These are phyloP conservation scores for Eulithis prunata DNA, from an alignment of 2,888 invertebrate genomes.

Conservation along the genomic window DNA sequence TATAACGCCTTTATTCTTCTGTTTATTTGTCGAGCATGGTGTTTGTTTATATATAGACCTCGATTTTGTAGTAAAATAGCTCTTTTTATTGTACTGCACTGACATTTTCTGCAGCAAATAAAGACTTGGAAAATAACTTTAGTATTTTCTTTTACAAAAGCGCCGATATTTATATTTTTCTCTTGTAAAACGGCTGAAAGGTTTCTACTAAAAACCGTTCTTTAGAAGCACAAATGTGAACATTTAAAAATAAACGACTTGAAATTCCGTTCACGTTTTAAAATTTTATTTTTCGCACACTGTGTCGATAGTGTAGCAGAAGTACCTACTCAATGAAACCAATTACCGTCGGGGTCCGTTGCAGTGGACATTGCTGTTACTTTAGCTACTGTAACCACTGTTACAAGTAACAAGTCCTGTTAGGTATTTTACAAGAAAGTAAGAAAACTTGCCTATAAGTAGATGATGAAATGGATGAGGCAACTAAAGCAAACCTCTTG, in stretches of 20 bases:
- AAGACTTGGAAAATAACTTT: not conserved
- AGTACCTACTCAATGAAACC: not conserved
- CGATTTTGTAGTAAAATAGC: not conserved
- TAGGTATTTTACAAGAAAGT: too few relatives aligned
- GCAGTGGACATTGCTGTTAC: too few relatives aligned
- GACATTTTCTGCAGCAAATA: not conserved
- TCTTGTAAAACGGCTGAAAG: not conserved
- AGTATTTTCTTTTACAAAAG: slow-evolving; percentile 1
- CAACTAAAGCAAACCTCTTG: too few relatives aligned
- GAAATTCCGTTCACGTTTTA: slow-evolving; percentile 7
- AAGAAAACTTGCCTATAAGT: too few relatives aligned
- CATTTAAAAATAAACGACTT: slow-evolving; percentile 13
- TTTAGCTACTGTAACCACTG: not conserved
- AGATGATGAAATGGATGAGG: too few relatives aligned
- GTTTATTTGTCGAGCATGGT: too few relatives aligned
- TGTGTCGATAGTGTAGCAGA: slow-evolving; percentile 5
- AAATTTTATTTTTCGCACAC: slow-evolving; percentile 15
- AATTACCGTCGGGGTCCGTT: not conserved
- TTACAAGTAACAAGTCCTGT: not conserved
- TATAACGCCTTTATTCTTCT: too few relatives aligned
- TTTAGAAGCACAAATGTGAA: slow-evolving; percentile 3
- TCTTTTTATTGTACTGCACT: slow-evolving; percentile 8
- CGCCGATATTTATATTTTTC: not conserved
- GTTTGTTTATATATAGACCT: not conserved
- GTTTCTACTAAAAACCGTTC: slow-evolving; percentile 7